Conservation (phyloP, 2,113 vertebrate species). For the Podarcis cretensis region DNA sequence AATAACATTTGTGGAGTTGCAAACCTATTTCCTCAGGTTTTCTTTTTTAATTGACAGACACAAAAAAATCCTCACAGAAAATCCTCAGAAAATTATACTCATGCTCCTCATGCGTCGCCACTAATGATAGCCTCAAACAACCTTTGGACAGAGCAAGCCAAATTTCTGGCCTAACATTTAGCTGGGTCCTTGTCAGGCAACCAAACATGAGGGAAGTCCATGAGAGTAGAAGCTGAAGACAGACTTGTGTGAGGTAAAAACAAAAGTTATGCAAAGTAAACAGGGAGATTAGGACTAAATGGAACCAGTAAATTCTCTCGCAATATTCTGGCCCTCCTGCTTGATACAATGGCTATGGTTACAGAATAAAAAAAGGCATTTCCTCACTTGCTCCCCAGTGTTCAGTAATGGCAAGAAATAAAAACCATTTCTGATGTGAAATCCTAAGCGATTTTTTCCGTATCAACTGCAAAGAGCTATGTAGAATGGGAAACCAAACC, state of each 20-base stretch:
- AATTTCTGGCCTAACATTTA: slow-evolving; percentile 8
- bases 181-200: neutral
- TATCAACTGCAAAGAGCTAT: slow-evolving; percentile 40
- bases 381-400: slow-evolving; percentile 32
- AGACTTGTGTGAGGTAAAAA: neutral
- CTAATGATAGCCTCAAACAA: slow-evolving; percentile 23
- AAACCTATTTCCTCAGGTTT: slow-evolving; percentile 23
- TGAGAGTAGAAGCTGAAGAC: neutral
- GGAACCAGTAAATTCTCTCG: slow-evolving; percentile 48
- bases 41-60: neutral
- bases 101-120: neutral
- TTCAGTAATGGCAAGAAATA: slow-evolving; percentile 47
- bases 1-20: slow-evolving; percentile 19
- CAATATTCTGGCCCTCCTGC: slow-evolving; percentile 41
- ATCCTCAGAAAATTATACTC: slow-evolving; percentile 14
- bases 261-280: neutral
- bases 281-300: slow-evolving; percentile 15
- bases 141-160: neutral
- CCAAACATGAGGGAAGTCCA: neutral
- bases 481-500: slow-evolving; percentile 28
- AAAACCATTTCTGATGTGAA: slow-evolving; percentile 60
- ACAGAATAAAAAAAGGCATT: slow-evolving; percentile 5
- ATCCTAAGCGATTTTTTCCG: slow-evolving; percentile 60
- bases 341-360: slow-evolving; percentile 41
- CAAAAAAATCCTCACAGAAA: neutral